phyloP scores from a whole-genome alignment of 2,888 invertebrate genomes.

The Colletes collaris region DNA sequence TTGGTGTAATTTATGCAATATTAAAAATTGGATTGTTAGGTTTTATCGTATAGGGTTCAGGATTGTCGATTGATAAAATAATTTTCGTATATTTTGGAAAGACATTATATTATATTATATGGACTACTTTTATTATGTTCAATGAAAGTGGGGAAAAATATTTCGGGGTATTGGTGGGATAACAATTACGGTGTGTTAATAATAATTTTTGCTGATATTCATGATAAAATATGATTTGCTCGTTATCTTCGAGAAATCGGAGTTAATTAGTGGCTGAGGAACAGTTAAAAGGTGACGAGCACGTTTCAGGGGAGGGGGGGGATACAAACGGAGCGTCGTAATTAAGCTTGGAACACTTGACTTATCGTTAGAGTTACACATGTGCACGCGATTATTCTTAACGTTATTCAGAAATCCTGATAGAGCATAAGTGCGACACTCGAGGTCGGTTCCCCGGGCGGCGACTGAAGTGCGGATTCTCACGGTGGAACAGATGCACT shows the following conservation, averaged over 20 bases:
- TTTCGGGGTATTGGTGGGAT: too few species aligned
- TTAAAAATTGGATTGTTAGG: too few species aligned
- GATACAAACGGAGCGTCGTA: constrained; percentile 27
- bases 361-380: constrained; percentile 44
- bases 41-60: too few species aligned
- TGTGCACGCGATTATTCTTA: constrained; percentile 49
- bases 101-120: too few species aligned
- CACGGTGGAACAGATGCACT: constrained; percentile 53
- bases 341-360: constrained; percentile 29
- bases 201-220: too few species aligned
- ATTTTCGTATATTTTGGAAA: too few species aligned
- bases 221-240: too few species aligned
- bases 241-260: not conserved
- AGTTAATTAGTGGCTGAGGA: constrained; percentile 3
- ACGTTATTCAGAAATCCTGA: constrained; percentile 53
- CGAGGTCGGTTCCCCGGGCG: constrained; percentile 35
- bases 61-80: too few species aligned
- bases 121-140: too few species aligned
- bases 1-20: too few species aligned
- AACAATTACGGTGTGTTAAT: too few species aligned
- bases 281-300: constrained; percentile 20
- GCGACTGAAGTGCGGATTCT: constrained; percentile 60
- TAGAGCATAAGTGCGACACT: constrained; percentile 68
- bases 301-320: not conserved
- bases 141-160: too few species aligned